Conservation (phyloP, 2,888 invertebrate species). For the Plemyria rubiginata region DNA sequence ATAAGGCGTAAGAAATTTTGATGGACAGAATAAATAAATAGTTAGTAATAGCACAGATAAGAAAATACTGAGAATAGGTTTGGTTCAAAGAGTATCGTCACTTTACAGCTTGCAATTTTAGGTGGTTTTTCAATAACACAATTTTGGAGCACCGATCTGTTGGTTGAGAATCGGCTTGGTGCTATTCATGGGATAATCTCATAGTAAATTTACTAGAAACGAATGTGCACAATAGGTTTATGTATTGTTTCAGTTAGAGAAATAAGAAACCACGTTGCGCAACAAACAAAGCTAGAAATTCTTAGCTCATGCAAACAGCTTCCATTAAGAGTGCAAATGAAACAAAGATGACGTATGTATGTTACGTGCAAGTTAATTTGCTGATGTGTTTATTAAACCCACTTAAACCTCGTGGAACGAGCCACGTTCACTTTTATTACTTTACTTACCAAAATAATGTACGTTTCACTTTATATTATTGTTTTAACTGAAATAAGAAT, state of each 20-base stretch:
- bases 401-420: constrained; percentile 6
- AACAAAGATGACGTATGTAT: constrained; percentile 18
- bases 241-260: constrained; percentile 6
- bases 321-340: constrained; percentile 16
- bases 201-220: background rate
- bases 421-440: constrained; percentile 27
- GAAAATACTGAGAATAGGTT: too few relatives aligned
- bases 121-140: background rate
- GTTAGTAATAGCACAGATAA: too few relatives aligned
- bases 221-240: background rate
- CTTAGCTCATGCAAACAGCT: constrained; percentile 9
- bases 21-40: too few relatives aligned
- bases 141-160: too few relatives aligned
- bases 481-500: constrained; percentile 15
- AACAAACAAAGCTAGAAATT: constrained; percentile 9
- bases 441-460: constrained; percentile 19
- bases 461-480: constrained; percentile 13
- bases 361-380: constrained; percentile 16
- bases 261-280: constrained; percentile 8
- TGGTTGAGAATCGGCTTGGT: too few relatives aligned
- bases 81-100: too few relatives aligned
- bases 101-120: background rate
- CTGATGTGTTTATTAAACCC: constrained; percentile 17
- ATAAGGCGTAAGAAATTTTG: too few relatives aligned
- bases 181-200: background rate